Conservation (phyloP, 92 coral and sea anemone genomes). For the Scolanthus callimorphus region DNA sequence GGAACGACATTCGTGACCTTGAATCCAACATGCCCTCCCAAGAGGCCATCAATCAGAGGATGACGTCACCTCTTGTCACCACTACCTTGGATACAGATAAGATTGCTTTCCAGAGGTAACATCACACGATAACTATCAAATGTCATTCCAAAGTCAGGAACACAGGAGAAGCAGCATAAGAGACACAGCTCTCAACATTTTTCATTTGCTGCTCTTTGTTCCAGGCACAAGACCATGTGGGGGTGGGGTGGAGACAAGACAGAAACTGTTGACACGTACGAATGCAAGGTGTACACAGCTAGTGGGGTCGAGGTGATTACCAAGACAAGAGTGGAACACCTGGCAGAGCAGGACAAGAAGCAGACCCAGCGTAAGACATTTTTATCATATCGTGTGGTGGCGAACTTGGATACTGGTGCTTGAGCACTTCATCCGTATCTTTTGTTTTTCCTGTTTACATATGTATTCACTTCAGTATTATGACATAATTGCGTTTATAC, state of each 20-base stretch:
- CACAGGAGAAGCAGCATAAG: too few species aligned
- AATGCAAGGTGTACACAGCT: conserved; percentile 87
- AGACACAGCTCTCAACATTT: too few species aligned
- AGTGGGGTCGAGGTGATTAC: conserved; percentile 98
- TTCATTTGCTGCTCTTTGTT: too few species aligned
- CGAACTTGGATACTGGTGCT: too few species aligned
- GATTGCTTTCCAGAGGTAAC: conserved; percentile 61
- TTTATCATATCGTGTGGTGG: too few species aligned
- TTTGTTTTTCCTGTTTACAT: background rate
- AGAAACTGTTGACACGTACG: conserved; percentile 73
- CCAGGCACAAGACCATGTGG: conserved; percentile 99
- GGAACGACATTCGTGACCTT: conserved; percentile 66
- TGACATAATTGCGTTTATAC: too few species aligned
- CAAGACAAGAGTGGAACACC: conserved; percentile 92
- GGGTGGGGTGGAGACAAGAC: conserved; percentile 99
- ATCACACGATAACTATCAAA: too few species aligned
- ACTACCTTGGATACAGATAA: conserved; percentile 93
- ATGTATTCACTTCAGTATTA: too few species aligned
- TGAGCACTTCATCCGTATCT: too few species aligned
- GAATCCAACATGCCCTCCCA: conserved; percentile 60
- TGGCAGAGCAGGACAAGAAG: conserved; percentile 89
- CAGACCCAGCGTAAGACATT: conserved; percentile 66
- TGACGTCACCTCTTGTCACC: conserved; percentile 85
- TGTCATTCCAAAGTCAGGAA: too few species aligned
- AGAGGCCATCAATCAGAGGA: conserved; percentile 70